Evolutionary conservation across 2,797 vertebrate species (phyloP).

Genomic region (Gymnoscopelus microlampas): DNA sequence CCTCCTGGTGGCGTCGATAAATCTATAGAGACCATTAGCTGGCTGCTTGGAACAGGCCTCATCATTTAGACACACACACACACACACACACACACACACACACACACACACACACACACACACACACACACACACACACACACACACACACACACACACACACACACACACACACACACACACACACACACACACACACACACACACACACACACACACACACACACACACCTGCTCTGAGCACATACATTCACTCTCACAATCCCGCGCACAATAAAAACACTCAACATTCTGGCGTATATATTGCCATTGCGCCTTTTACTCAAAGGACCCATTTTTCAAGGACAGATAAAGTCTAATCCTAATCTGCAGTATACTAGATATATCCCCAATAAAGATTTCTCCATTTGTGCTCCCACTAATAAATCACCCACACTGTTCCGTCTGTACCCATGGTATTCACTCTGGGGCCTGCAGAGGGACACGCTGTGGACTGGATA

Average conservation of each 20-base stretch:
- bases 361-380: constrained; percentile 7
- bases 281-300: constrained; percentile 39
- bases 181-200: background rate
- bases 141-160: background rate
- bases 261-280: constrained; percentile 9
- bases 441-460: constrained; percentile 52
- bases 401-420: constrained; percentile 30
- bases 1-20: constrained; percentile 54
- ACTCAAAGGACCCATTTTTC: constrained; percentile 39
- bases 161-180: constrained; percentile 4
- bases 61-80: constrained; percentile 54
- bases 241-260: constrained; percentile 1
- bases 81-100: background rate
- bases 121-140: too few relatives aligned
- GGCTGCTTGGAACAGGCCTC: constrained; percentile 53
- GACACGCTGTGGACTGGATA: too few relatives aligned
- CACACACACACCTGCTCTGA: background rate
- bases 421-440: constrained; percentile 30
- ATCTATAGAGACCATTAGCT: constrained; percentile 69
- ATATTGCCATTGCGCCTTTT: constrained; percentile 29
- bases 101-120: too few relatives aligned
- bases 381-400: constrained; percentile 2
- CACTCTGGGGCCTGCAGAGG: constrained; percentile 13
- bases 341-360: constrained; percentile 50
- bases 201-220: background rate